A percentile compares a stretch with the other conserved stretches of the same genome.
Conservation (phyloP, 2,888 invertebrate genomes). For the Conus canariensis region DNA sequence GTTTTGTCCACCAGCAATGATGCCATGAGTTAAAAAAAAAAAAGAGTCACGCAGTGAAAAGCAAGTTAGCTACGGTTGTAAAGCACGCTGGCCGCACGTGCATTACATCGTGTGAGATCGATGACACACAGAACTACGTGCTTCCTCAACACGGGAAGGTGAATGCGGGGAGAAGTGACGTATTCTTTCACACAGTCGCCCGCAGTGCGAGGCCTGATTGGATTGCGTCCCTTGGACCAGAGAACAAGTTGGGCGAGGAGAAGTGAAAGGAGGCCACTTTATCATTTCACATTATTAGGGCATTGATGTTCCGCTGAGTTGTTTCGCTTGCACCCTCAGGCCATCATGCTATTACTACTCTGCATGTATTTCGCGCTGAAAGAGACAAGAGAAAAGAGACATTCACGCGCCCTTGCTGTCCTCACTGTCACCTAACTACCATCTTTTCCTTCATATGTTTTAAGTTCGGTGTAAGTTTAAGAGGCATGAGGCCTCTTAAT, state of each 20-base stretch:
- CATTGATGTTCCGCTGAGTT: not conserved
- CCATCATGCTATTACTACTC: not conserved
- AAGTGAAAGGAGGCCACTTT: slow-evolving; percentile 14
- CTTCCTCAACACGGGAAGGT: not conserved
- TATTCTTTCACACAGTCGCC: slow-evolving; percentile 12
- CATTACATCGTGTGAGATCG: slow-evolving; percentile 41
- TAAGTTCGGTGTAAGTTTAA: too few species aligned
- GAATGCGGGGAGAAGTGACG: not conserved
- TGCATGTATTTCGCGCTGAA: not conserved
- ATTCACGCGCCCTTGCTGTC: not conserved
- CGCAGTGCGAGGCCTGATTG: not conserved
- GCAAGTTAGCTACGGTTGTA: slow-evolving; percentile 31
- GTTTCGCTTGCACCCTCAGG: not conserved
- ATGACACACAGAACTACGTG: slow-evolving; percentile 24
- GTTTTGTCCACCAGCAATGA: not conserved
- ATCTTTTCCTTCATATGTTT: too few species aligned
- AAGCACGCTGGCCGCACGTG: slow-evolving; percentile 36
- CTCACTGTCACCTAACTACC: too few species aligned
- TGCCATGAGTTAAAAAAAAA: not conserved
- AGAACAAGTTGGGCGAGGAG: slow-evolving; percentile 5
- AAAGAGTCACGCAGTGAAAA: not conserved
- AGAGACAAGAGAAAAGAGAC: not conserved
- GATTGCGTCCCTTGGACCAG: slow-evolving; percentile 29
- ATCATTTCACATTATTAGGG: not conserved
- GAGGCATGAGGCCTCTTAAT: too few species aligned